Conservation (phyloP, 2,888 invertebrate species). For the Lasioglossum pauxillum region DNA sequence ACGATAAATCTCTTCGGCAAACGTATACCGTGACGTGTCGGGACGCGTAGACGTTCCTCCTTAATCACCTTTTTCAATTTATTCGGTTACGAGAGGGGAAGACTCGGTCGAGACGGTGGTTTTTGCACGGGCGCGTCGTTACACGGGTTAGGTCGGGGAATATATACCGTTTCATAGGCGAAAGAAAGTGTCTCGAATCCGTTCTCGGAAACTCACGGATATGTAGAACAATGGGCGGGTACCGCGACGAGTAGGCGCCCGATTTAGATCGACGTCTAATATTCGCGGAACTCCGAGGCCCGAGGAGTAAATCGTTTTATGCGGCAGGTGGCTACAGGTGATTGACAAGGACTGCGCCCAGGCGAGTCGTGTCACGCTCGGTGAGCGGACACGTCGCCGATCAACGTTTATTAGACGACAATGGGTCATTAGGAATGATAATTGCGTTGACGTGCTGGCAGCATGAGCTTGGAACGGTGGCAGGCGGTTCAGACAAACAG, state of each 20-base stretch:
- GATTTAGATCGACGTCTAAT: slow-evolving; percentile 18
- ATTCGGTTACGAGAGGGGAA: slow-evolving; percentile 44
- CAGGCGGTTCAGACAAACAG: background rate
- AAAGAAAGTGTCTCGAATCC: slow-evolving; percentile 32
- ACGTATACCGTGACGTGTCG: background rate
- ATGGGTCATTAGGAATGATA: background rate
- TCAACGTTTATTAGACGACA: background rate
- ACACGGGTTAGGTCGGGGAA: slow-evolving; percentile 7
- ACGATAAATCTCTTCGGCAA: slow-evolving; percentile 45
- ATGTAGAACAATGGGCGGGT: slow-evolving; percentile 36
- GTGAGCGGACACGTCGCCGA: background rate
- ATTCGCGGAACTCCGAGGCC: background rate
- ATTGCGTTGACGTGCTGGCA: background rate
- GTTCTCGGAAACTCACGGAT: slow-evolving; percentile 20
- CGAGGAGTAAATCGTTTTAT: background rate
- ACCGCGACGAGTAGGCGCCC: background rate
- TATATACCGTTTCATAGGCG: slow-evolving; percentile 27
- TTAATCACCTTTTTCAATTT: slow-evolving; percentile 58
- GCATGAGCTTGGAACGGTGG: background rate
- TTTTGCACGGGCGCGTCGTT: slow-evolving; percentile 26
- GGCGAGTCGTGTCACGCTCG: background rate
- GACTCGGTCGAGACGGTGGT: background rate
- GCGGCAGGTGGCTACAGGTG: background rate
- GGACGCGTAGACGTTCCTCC: slow-evolving; percentile 48
- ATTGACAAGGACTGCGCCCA: slow-evolving; percentile 1